These are phyloP conservation scores for Cephus spinipes DNA, from an alignment of 2,888 invertebrate genomes.

Conservation along the genomic window DNA sequence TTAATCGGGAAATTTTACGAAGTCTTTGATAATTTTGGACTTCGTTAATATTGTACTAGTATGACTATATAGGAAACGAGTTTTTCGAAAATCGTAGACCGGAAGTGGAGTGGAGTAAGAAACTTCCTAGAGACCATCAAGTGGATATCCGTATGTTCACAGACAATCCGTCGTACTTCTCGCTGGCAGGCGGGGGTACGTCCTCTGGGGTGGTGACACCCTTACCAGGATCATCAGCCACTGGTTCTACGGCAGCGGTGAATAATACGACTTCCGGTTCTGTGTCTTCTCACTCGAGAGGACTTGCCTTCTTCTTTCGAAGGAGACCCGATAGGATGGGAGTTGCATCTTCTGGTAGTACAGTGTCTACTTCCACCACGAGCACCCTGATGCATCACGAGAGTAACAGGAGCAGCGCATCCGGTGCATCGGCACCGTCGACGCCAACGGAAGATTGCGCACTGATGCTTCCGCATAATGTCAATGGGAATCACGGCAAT, in stretches of 20 bases:
- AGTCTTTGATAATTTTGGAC: background rate
- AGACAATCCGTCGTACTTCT: slow-evolving; percentile 86
- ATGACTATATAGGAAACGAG: background rate
- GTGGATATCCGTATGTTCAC: slow-evolving; percentile 61
- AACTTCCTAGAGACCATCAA: background rate
- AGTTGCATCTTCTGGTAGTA: slow-evolving; percentile 46
- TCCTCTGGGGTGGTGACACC: slow-evolving; percentile 26
- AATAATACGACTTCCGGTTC: slow-evolving; percentile 28
- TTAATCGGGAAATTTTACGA: background rate
- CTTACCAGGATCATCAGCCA: background rate
- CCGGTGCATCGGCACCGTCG: slow-evolving; percentile 44
- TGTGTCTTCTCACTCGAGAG: slow-evolving; percentile 34
- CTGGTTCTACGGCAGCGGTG: slow-evolving; percentile 18
- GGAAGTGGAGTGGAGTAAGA: background rate
- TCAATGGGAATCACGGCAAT: slow-evolving; percentile 19
- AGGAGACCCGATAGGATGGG: slow-evolving; percentile 47
- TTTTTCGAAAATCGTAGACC: slow-evolving; percentile 4
- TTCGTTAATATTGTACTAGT: background rate
- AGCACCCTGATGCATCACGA: slow-evolving; percentile 44
- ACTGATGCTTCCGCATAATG: slow-evolving; percentile 41
- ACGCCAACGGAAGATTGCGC: slow-evolving; percentile 41
- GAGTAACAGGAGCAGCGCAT: slow-evolving; percentile 39
- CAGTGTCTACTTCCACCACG: slow-evolving; percentile 44
- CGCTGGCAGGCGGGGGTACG: slow-evolving; percentile 70
- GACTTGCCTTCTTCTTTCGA: slow-evolving; percentile 53